These are phyloP conservation scores for Hippopotamyrus pictus DNA, from an alignment of 2,797 vertebrate species.

Conservation along the genomic window DNA sequence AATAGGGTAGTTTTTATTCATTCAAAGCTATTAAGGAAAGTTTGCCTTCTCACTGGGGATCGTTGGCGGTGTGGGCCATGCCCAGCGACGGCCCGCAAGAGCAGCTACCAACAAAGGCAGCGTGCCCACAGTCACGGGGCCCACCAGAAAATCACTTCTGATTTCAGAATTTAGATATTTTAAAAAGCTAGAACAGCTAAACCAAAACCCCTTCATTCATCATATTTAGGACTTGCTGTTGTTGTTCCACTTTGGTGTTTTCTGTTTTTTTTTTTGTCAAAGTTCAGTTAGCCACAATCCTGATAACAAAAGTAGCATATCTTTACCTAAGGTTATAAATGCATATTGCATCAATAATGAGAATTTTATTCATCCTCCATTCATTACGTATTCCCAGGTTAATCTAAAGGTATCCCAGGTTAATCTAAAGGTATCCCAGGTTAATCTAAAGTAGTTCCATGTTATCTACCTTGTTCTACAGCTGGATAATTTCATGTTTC, in stretches of 20 bases:
- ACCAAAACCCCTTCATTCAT: background rate
- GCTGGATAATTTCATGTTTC: background rate
- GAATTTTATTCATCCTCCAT: slow-evolving; percentile 6
- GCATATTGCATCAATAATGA: background rate
- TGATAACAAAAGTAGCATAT: background rate
- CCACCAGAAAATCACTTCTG: background rate
- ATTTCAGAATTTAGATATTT: slow-evolving; percentile 9
- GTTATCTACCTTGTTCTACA: background rate
- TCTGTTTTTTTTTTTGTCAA: background rate
- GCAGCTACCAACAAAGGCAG: slow-evolving; percentile 19
- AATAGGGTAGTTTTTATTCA: slow-evolving; percentile 78
- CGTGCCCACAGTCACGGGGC: background rate
- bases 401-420: background rate
- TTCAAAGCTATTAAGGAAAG: slow-evolving; percentile 69
- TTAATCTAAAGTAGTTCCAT: background rate
- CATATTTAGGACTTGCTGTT: background rate
- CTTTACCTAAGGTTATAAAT: background rate
- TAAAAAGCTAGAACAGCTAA: background rate
- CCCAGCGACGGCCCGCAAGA: slow-evolving; percentile 41
- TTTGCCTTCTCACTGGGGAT: slow-evolving; percentile 63
- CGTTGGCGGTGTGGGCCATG: slow-evolving; percentile 57
- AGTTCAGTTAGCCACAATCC: background rate
- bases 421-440: background rate
- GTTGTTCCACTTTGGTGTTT: background rate
- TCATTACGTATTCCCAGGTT: background rate